Base-by-base conservation (phyloP, 1,140 invertebrate species). In the Drepana arcuata region DNA sequence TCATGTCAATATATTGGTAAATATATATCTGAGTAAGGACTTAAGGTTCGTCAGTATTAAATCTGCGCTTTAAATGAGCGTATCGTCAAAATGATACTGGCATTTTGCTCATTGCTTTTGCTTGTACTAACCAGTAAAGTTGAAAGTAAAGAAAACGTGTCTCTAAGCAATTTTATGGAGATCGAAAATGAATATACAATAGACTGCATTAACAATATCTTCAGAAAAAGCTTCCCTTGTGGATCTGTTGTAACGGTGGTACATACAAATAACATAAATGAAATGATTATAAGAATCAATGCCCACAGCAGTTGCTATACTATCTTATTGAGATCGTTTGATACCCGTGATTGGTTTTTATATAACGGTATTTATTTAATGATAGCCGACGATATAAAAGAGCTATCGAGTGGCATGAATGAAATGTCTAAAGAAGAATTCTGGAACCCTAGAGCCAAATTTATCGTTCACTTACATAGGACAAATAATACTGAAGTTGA, bases 401-500 rank as follows among this genome's bases (percentile, higher is more conserved):
- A 56, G 11, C 29, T 65, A n/a, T 25, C 21, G 5, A 23, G 13
- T 18, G 35, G 37, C 14, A 15, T 67, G 14, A 10, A 26, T 5
- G n/a, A 43, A 7, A 15, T 63, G 9, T 34, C 37, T 18, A 53
- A 32, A 26, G 53, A 67, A 21, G 13, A 48, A 7, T 47, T 55
- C 29, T 66, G 58, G 58, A 60, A 60, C 24, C 56, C 63, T 2
- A 35, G 25, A 43, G 59, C 50, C 6, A 38, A 44, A 26, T 54
- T 60, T 40, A 41, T 62, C 13, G 11, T 66, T 4, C 24, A 40
- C 7, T 11, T 48, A n/a, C 15, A 30, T 1, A 16, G 50, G 4
- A 12, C 40, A 1, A 18, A 30, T 16, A 0, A 15, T 7, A 11
- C 24, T 2, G 39, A 56, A 27, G 41, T 62, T 11, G 5, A 23